These are phyloP conservation scores for Lethenteron camtschaticum DNA, from an alignment of 2,113 vertebrate species.

Conservation along the genomic window DNA sequence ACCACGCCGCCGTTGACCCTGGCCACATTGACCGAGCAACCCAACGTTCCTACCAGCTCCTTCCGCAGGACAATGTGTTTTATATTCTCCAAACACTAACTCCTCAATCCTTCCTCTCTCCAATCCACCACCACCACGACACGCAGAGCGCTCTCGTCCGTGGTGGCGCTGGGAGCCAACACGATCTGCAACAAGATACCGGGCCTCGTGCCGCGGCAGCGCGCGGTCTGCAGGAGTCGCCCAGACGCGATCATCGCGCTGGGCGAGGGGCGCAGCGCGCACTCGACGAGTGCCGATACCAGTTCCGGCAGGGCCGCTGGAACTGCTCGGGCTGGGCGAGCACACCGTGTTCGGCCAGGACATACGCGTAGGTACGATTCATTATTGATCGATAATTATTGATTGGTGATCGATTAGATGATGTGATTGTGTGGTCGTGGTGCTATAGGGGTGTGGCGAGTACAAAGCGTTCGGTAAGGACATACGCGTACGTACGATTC, in stretches of 20 bases:
- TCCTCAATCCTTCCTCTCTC: no score
- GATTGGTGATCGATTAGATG: background rate
- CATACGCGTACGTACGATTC: no score
- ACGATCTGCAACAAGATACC: background rate
- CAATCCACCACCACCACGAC: no score
- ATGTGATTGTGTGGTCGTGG: background rate
- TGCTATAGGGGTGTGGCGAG: no score
- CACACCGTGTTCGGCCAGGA: background rate
- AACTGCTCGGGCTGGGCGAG: background rate
- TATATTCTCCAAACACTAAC: no score
- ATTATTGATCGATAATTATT: background rate
- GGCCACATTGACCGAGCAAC: no score
- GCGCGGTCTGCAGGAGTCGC: background rate
- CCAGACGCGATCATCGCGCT: background rate
- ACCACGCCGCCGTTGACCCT: no score
- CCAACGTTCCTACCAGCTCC: no score
- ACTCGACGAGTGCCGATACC: background rate
- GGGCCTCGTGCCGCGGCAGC: background rate
- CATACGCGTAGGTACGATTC: background rate
- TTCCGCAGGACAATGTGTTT: no score
- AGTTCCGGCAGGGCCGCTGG: background rate
- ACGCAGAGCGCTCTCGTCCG: background rate
- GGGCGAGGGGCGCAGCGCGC: background rate
- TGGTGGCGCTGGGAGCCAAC: background rate
- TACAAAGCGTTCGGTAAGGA: no score